These are phyloP conservation scores for Drosophila athabasca DNA, from an alignment of 1,140 invertebrate species.

Conservation along the genomic window DNA sequence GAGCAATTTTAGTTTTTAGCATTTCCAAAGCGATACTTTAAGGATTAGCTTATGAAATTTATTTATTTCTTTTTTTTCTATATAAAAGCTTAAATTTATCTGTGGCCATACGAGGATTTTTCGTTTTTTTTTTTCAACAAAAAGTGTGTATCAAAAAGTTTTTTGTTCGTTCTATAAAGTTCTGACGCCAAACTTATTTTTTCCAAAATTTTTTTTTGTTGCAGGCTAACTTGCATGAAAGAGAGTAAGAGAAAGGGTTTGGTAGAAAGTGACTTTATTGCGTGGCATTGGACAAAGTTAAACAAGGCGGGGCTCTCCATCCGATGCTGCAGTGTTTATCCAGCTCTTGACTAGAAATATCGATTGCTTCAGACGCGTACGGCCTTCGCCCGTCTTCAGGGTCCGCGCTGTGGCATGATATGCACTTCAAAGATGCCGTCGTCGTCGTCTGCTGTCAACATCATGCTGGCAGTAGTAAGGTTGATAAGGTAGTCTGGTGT, in stretches of 20 bases:
- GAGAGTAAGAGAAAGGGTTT: background rate
- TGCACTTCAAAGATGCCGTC: background rate
- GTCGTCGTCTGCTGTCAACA: background rate
- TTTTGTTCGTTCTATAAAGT: no score
- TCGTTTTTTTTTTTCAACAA: no score
- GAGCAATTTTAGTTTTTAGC: no score
- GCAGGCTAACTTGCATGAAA: background rate
- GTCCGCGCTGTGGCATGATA: no score
- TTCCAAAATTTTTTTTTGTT: background rate
- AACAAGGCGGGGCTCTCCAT: no score
- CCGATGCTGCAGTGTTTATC: constrained; percentile 25
- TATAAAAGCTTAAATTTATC: no score
- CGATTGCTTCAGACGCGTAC: background rate
- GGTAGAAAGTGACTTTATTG: background rate
- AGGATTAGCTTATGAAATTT: no score
- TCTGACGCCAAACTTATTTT: no score
- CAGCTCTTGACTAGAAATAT: constrained; percentile 24
- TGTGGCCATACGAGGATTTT: no score
- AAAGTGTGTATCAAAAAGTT: no score
- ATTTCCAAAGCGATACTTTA: no score
- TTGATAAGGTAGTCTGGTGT: background rate
- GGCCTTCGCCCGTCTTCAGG: background rate
- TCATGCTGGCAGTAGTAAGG: background rate
- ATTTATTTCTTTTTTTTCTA: no score
- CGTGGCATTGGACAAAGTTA: background rate